Evolutionary conservation across 2,797 vertebrate species (phyloP).

Genomic region (Podargus strigoides): DNA sequence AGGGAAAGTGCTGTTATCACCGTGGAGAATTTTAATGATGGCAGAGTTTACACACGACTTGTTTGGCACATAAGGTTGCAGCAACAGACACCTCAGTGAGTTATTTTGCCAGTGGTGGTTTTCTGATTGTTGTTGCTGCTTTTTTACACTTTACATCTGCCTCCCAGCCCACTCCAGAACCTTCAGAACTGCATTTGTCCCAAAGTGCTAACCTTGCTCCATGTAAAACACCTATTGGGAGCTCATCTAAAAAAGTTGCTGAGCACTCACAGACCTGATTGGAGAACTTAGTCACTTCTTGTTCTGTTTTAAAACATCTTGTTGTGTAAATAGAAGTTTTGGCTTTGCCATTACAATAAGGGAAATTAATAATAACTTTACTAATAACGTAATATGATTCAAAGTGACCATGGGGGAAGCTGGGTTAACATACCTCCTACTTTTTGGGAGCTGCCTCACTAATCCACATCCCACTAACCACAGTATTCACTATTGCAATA

Average conservation of each 20-base stretch:
- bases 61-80: conserved; percentile 16
- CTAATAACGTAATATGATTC: not conserved
- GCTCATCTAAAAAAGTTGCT: not conserved
- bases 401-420: not conserved
- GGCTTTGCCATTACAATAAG: not conserved
- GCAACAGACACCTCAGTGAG: not conserved
- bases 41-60: conserved; percentile 43
- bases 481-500: not conserved
- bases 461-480: not conserved
- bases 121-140: not conserved
- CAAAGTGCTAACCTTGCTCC: not conserved
- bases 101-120: not conserved
- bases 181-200: not conserved
- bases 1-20: not conserved
- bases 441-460: not conserved
- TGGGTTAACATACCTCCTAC: not conserved
- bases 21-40: conserved; percentile 30
- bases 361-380: not conserved
- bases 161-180: not conserved
- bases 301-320: not conserved
- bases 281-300: rapidly evolving
- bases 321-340: not conserved
- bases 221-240: not conserved
- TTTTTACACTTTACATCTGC: not conserved
- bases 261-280: not conserved